phyloP scores from a whole-genome alignment of 2,797 vertebrate genomes.

The Scomberomorus guttatus region DNA sequence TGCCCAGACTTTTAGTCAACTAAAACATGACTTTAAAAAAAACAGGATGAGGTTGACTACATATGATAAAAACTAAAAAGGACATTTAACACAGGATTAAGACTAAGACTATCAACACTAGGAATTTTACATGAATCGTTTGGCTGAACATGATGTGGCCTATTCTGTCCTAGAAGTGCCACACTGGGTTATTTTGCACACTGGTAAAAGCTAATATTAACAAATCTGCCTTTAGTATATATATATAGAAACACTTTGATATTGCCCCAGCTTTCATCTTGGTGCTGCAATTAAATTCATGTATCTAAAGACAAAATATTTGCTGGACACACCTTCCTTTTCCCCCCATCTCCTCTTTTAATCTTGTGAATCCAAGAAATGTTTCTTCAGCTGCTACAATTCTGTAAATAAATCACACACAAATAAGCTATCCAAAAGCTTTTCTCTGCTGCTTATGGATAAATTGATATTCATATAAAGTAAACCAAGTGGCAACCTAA shows the following conservation, averaged over 20 bases:
- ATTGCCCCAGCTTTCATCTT: too few relatives aligned
- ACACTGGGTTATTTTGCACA: too few relatives aligned
- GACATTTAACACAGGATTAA: too few relatives aligned
- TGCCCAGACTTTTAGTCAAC: too few relatives aligned
- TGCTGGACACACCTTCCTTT: neutral
- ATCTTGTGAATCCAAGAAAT: neutral
- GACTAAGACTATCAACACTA: too few relatives aligned
- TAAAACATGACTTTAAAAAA: too few relatives aligned
- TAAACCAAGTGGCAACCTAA: slow-evolving; percentile 39
- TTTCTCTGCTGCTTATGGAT: neutral
- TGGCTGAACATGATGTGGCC: too few relatives aligned
- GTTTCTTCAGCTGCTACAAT: neutral
- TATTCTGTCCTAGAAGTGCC: too few relatives aligned
- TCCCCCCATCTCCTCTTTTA: neutral
- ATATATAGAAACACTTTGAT: too few relatives aligned
- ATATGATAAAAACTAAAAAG: too few relatives aligned
- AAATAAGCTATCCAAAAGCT: neutral
- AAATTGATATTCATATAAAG: neutral
- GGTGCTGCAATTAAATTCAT: neutral
- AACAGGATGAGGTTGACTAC: too few relatives aligned
- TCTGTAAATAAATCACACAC: slow-evolving; percentile 2
- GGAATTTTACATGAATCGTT: too few relatives aligned
- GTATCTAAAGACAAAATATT: neutral
- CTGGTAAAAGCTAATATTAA: neutral
- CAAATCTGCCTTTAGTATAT: neutral